Evolutionary conservation across 2,113 vertebrate genomes (phyloP), one percentile per base, ranked within the genome.

Genomic region (Dendrocopos noguchii): DNA sequence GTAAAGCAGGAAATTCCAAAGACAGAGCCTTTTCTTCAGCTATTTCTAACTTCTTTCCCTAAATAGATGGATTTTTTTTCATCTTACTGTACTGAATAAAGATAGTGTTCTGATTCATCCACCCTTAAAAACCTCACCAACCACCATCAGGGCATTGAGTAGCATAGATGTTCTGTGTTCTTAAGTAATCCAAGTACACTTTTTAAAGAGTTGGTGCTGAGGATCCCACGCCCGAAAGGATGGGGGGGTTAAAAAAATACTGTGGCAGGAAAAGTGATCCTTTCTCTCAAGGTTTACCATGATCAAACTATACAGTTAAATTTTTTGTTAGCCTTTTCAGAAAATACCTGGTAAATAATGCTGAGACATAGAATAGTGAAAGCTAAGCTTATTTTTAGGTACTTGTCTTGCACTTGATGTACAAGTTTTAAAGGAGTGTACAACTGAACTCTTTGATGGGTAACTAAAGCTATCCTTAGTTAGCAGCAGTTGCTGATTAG

Each of bases 31-130:
- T 92, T 94, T 90, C 67, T 92, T 92, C 42, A 92, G 56, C 61
- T 78, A 71, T 84, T 92, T 79, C 80, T 81, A 88, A 63, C 39
- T 70, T 74, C 52, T 91, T 82, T 84, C 80, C 74, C 18, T 87
- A 91, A 95, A 95, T 85, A 82, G 55, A 28, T n/a, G 46, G 67
- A 19, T 56, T 80, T 81, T 67, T 75, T 65, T 39, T 29, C 4
- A 18, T 53, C 39, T 84, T 92, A 83, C 67, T 86, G 44, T 93
- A 65, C 64, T 93, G 84, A 95, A 95, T 95, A 87, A 87, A 79
- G 81, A 83, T 89, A 95, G 65, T 93, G 92, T 95, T 95, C 90
- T 93, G 90, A 91, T 88, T 93, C 87, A 88, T 53, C 88, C 78
- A 87, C 55, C 87, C 83, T 91, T 87, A 86, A 89, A 96, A 87